These are phyloP conservation scores for Pomatorhinus ruficollis DNA, from an alignment of 2,113 vertebrate genomes.

Conservation along the genomic window DNA sequence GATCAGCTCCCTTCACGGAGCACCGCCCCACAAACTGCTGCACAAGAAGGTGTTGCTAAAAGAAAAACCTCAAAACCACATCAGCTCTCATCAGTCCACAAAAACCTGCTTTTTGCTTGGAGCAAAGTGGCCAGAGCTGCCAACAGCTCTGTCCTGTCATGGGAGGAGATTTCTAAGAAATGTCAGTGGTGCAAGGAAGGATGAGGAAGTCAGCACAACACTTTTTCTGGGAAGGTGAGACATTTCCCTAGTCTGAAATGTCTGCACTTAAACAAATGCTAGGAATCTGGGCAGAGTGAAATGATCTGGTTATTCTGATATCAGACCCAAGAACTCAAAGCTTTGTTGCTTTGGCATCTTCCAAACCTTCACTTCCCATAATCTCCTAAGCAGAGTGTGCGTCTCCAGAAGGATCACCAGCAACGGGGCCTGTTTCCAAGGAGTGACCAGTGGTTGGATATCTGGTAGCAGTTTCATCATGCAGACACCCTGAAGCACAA, in stretches of 20 bases:
- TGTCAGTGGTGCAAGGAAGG: background rate
- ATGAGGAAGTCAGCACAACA: background rate
- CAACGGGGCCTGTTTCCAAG: background rate
- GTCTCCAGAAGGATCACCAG: background rate
- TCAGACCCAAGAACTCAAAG: background rate
- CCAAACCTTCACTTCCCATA: background rate
- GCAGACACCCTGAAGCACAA: background rate
- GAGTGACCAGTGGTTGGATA: background rate
- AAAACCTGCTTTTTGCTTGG: background rate
- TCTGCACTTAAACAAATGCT: background rate
- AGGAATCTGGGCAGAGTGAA: background rate
- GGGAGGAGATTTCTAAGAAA: background rate
- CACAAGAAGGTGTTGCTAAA: background rate
- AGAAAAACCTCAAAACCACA: background rate
- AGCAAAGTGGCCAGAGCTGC: background rate
- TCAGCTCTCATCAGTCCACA: background rate
- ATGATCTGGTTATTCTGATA: background rate
- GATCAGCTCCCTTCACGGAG: background rate
- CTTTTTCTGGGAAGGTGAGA: background rate
- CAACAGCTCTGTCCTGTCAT: background rate
- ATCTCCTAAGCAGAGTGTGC: background rate
- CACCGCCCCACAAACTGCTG: accelerated
- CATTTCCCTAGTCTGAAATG: background rate
- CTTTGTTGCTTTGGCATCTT: background rate
- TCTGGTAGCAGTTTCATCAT: background rate